phyloP scores from a whole-genome alignment of 2,113 vertebrate genomes.

The Anarrhichthys ocellatus region DNA sequence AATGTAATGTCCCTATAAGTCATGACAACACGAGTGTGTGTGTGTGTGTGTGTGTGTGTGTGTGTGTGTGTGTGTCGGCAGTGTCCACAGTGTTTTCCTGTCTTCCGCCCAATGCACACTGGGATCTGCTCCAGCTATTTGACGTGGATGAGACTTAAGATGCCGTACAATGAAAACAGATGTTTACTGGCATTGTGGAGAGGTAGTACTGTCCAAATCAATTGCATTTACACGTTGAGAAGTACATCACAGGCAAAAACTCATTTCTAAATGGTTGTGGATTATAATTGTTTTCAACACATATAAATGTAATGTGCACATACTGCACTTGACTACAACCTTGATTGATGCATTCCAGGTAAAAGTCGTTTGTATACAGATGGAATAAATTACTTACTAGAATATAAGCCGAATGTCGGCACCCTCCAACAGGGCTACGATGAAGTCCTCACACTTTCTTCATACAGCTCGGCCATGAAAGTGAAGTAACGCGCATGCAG shows the following conservation, averaged over 20 bases:
- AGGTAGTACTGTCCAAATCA: slow-evolving; percentile 9
- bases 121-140: slow-evolving; percentile 64
- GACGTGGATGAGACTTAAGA: slow-evolving; percentile 51
- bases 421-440: slow-evolving; percentile 32
- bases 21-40: too few relatives aligned
- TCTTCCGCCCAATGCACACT: slow-evolving; percentile 38
- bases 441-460: slow-evolving; percentile 41
- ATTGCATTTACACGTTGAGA: slow-evolving; percentile 21
- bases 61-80: background rate
- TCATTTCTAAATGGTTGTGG: too few relatives aligned
- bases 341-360: background rate
- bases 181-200: slow-evolving; percentile 52
- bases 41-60: slow-evolving; percentile 6
- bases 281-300: background rate
- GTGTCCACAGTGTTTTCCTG: slow-evolving; percentile 24
- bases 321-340: background rate
- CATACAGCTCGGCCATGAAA: slow-evolving; percentile 40
- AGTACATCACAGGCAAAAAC: background rate
- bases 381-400: background rate
- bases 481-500: slow-evolving; percentile 27
- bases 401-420: slow-evolving; percentile 19
- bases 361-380: background rate
- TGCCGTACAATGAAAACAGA: slow-evolving; percentile 62
- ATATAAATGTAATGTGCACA: slow-evolving; percentile 13
- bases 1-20: background rate